Evolutionary conservation across 2,888 invertebrate genomes (phyloP), one percentile per base, ranked within the genome.

Genomic region (Margaritifera margaritifera): DNA sequence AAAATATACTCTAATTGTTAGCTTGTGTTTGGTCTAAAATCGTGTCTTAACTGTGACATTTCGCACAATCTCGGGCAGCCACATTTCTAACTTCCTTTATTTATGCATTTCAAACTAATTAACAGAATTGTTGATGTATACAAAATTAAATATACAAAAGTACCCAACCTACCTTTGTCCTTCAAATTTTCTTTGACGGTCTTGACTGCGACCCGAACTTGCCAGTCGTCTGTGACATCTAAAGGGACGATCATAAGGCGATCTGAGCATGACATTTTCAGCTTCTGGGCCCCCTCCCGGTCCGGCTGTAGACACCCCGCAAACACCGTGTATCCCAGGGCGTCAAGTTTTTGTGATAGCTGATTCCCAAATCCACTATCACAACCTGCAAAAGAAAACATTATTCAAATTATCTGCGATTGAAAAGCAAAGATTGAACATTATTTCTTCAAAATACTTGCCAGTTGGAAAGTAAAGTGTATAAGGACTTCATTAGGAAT

Each of bases 221-320:
- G 83, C 80, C 83, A 83, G 59, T 87, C 86, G 64, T 85, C 84
- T 2, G 86, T 87, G 64, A 87, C 86, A 71, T 87, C 86, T 52
- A 86, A 65, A 20, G 80, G 78, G 1, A 87, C 69, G 8, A 86
- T 71, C 20, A 83, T 82, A 8, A 86, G 68, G 11, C 78, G 72
- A 8, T 79, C 77, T 11, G 83, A 81, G 51, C 77, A 72, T 6
- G 71, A 66, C 52, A 80, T 75, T 53, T 80, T 77, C 51, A 87
- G 77, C 22, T 75, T 66, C 27, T 70, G 62, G 1, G 86, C 87
- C 0, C 86, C 87, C 56, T 84, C 81, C n/a, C 84, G 74, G 70
- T 86, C 84, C 6, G 82, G 80, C 27, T 80, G 74, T 54, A 87
- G 71, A 67, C 87, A 87, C 19, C 86, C 85, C 3, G 87, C 87